Base-by-base conservation (phyloP, 2,113 vertebrate genomes). In the Formicarius rufipectus region DNA sequence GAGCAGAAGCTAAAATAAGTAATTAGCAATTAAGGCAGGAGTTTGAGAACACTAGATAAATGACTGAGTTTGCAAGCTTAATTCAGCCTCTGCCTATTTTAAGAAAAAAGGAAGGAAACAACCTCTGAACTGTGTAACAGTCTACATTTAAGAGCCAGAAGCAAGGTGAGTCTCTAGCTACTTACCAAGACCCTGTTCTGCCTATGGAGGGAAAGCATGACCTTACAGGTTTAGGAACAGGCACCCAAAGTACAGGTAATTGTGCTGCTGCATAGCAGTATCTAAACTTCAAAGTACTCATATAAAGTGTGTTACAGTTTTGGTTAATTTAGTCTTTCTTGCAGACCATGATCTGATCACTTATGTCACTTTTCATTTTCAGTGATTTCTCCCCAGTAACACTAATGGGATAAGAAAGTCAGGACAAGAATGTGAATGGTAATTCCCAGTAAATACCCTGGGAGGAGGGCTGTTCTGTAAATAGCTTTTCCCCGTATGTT, bases 1-100 rank as follows among this genome's bases (percentile, higher is more conserved):
- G 89, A 97, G 96, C 94, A 76, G 56, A 95, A 95, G 95, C 81
- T 90, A 77, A 90, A 91, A 90, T 97, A 95, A 97, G 95, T 93
- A 93, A 95, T 97, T 90, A 97, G 94, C 68, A 91, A 94, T 92
- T 90, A 91, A 91, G 52, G 66, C 90, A 90, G 69, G 81, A 93
- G 86, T 90, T 73, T 92, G 83, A 95, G 88, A 94, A 90, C 31
- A 73, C 39, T 59, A 97, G 39, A 95, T 58, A 75, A 81, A 81
- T 4, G 25, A 88, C 76, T 84, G 85, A 94, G 63, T 74, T 42
- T 69, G 56, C 85, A 92, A 93, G 39, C 31, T 53, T 75, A 94
- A 78, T 89, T 89, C 66, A 89, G 37, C 52, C 39, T 63, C 44
- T 58, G 67, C 24, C 66, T 93, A 73, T 1, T 68, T 6, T 9